These are phyloP conservation scores for Myopa tessellatipennis DNA, from an alignment of 2,888 invertebrate species.

Conservation along the genomic window DNA sequence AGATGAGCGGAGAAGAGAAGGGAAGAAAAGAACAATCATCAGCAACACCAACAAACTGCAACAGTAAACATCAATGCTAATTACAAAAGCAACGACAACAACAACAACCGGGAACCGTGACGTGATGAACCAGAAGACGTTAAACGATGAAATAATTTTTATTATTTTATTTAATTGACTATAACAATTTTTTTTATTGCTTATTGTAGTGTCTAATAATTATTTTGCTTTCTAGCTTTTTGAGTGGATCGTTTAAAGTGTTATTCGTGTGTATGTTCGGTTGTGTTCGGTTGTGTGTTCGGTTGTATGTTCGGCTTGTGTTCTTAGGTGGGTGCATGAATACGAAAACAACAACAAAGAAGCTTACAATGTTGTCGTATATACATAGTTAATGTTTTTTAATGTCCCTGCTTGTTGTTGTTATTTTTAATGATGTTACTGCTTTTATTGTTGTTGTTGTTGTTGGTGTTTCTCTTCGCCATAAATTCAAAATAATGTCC, in stretches of 20 bases:
- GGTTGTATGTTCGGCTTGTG: neutral
- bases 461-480: neutral
- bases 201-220: conserved; percentile 46
- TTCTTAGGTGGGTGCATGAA: neutral
- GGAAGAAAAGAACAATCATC: neutral
- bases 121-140: conserved; percentile 34
- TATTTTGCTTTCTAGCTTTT: conserved; percentile 23
- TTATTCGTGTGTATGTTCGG: neutral
- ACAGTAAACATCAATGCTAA: conserved; percentile 15
- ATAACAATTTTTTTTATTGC: conserved; percentile 57
- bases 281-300: too few relatives aligned
- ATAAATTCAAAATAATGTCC: conserved; percentile 34
- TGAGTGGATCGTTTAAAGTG: neutral
- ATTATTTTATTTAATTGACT: conserved; percentile 61
- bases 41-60: conserved; percentile 43
- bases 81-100: conserved; percentile 40
- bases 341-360: conserved; percentile 13
- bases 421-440: too few relatives aligned
- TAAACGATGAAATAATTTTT: conserved; percentile 44
- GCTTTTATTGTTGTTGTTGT: conserved; percentile 21
- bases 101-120: conserved; percentile 40
- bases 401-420: conserved; percentile 5
- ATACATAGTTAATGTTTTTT: neutral
- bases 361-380: neutral
- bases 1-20: neutral